Conservation (phyloP, 2,888 invertebrate genomes). For the Petrophora chlorosata region DNA sequence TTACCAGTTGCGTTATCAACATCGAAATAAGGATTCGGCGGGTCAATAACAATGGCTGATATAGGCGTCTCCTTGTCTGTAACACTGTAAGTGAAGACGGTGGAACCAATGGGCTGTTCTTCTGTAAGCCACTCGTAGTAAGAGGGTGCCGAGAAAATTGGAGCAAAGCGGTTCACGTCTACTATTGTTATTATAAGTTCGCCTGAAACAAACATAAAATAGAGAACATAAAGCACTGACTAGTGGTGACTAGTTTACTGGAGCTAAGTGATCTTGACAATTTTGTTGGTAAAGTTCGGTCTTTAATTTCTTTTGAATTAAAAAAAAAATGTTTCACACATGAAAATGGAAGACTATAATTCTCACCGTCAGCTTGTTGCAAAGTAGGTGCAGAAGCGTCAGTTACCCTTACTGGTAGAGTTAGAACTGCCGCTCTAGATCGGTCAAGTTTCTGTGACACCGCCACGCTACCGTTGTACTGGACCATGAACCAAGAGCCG, state of each 20-base stretch:
- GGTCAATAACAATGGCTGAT: constrained; percentile 88
- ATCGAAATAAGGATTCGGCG: constrained; percentile 89
- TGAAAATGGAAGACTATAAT: too few relatives aligned
- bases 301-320: too few relatives aligned
- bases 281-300: too few relatives aligned
- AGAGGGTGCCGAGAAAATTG: constrained; percentile 75
- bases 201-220: constrained; percentile 57
- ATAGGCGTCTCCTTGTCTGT: constrained; percentile 93
- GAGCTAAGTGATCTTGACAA: too few relatives aligned
- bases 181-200: constrained; percentile 87
- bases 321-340: too few relatives aligned
- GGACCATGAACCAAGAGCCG: constrained; percentile 71
- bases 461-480: constrained; percentile 76
- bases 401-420: constrained; percentile 90
- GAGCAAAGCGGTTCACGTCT: constrained; percentile 88
- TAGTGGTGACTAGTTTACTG: too few relatives aligned
- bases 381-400: constrained; percentile 91
- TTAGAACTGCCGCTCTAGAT: constrained; percentile 88
- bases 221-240: too few relatives aligned
- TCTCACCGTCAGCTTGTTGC: constrained; percentile 89
- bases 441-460: constrained; percentile 86
- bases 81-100: constrained; percentile 90
- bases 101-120: constrained; percentile 91
- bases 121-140: constrained; percentile 85
- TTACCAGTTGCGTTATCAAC: constrained; percentile 92